Evolutionary conservation across 1,140 invertebrate genomes (phyloP).

Genomic region (Cydia splendana): DNA sequence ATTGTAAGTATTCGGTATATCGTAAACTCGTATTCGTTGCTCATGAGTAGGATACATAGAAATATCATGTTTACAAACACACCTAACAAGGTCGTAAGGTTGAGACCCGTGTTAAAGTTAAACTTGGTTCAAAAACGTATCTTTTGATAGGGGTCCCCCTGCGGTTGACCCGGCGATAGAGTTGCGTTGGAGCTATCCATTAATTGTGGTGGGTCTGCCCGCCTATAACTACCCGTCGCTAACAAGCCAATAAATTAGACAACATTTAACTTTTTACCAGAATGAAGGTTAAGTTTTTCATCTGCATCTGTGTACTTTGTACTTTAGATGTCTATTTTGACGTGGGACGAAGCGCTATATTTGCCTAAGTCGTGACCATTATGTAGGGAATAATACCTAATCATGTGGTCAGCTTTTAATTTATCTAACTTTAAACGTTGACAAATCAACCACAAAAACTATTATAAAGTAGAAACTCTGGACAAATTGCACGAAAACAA

Average conservation of each 20-base stretch:
- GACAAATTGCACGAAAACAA: too few relatives aligned
- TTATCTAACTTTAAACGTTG: too few relatives aligned
- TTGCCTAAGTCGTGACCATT: too few relatives aligned
- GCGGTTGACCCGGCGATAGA: conserved; percentile 43
- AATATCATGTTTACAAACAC: background rate
- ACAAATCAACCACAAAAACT: too few relatives aligned
- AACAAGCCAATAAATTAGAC: conserved; percentile 21
- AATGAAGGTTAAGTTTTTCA: background rate
- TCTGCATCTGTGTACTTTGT: background rate
- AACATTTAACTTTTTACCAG: conserved; percentile 16
- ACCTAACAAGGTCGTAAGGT: background rate
- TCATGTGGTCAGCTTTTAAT: too few relatives aligned
- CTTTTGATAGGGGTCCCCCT: conserved; percentile 42
- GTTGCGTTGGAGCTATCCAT: conserved; percentile 47
- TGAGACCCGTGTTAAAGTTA: background rate
- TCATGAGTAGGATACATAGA: too few relatives aligned
- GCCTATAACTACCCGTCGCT: conserved; percentile 5
- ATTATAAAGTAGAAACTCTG: too few relatives aligned
- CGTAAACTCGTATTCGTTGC: too few relatives aligned
- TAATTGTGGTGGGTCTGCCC: conserved; percentile 35
- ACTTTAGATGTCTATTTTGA: too few relatives aligned
- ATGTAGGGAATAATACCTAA: too few relatives aligned
- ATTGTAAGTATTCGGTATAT: too few relatives aligned
- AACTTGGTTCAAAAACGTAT: conserved; percentile 31
- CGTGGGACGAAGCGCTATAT: too few relatives aligned